Evolutionary conservation across 2,797 vertebrate genomes (phyloP), one percentile per base, ranked within the genome.

Genomic region (Lutjanus campechanus): DNA sequence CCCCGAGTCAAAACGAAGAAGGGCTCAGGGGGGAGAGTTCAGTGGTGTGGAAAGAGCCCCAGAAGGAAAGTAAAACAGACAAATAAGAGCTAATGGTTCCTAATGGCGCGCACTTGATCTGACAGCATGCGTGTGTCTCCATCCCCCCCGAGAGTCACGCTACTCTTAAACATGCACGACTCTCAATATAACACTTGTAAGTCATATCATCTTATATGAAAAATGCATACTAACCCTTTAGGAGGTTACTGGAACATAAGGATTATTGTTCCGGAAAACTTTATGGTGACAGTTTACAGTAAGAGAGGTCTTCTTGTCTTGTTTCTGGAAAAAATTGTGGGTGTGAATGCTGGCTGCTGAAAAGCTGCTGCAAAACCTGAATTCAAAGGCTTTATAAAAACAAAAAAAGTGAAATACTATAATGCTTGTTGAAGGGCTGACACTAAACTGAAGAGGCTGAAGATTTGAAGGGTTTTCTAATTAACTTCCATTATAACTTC

Each of bases 41-140:
- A 72, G 50, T 19, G 58, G 46, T 41, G 62, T 53, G 20, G 36
- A 46, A 67, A 22, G 72, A 65, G 40, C 50, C 67, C 58, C 51
- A 5, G 63, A 80, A 62, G 70, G 41, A 51, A 63, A 85, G n/a
- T 12, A 11, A 62, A 81, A 17, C 73, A 74, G 66, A 77, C 74
- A 79, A 85, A 80, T 66, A 67, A 69, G 50, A 79, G 72, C 63
- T 81, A 85, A 88, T 85, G 79, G 61, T 67, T 80, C 69, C 36
- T 80, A 84, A 81, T 82, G 72, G 79, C 7, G 17, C 22, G 41
- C 17, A 51, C 68, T 85, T 81, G 46, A 85, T 73, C 49, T 55
- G 65, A 67, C 65, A 69, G 47, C 40, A 43, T 59, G 53, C 36
- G 46, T 50, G 46, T 54, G 8, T 62, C 50, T 53, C 67, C 19